A percentile compares a stretch with the other conserved stretches of the same genome.
Conservation (phyloP, 1,140 invertebrate genomes). For the Papilio glaucus region DNA sequence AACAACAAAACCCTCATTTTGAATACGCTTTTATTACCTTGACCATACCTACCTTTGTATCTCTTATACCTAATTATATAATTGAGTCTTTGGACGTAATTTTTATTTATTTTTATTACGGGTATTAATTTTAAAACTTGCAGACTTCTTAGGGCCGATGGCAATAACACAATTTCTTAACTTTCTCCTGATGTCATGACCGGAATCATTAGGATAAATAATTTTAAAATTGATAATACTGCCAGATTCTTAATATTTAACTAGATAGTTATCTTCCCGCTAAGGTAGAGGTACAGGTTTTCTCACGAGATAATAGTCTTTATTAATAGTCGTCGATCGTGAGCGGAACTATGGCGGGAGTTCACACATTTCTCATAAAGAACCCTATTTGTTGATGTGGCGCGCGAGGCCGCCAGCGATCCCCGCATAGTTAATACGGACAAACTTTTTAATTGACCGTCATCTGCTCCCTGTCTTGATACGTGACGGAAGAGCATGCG, state of each 20-base stretch:
- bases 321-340: constrained; percentile 17
- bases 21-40: not conserved
- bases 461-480: constrained; percentile 73
- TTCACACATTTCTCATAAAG: constrained; percentile 41
- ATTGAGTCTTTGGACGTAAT: too few species aligned
- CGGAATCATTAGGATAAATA: too few species aligned
- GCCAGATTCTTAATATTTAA: too few species aligned
- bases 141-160: too few species aligned
- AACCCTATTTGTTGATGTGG: constrained; percentile 71
- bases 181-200: too few species aligned
- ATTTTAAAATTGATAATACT: too few species aligned
- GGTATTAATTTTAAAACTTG: too few species aligned
- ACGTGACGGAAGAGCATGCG: constrained; percentile 69
- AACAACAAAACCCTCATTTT: not conserved
- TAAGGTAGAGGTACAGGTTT: not conserved
- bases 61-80: too few species aligned
- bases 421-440: constrained; percentile 76
- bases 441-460: constrained; percentile 82
- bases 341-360: constrained; percentile 16
- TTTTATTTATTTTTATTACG: too few species aligned
- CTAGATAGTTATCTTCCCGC: too few species aligned
- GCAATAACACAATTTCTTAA: too few species aligned
- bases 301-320: not conserved
- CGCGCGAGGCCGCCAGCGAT: constrained; percentile 62
- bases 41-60: too few species aligned